Evolutionary conservation across 2,797 vertebrate genomes (phyloP).

Genomic region (Macropus fuliginosus): DNA sequence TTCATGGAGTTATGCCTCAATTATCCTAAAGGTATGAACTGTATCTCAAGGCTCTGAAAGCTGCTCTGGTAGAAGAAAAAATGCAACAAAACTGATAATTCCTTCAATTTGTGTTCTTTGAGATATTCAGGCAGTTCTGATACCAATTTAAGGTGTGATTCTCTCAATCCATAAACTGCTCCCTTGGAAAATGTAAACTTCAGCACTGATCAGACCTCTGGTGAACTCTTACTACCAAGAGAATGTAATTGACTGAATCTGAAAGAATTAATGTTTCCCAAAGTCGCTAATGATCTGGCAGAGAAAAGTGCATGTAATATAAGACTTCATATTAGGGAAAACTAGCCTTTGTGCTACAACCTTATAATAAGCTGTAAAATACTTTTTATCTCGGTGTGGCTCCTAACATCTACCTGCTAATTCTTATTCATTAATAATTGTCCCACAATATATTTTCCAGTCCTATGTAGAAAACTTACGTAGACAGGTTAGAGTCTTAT

Average conservation of each 20-base stretch:
- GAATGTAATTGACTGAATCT: neutral
- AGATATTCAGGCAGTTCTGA: neutral
- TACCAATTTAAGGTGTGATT: neutral
- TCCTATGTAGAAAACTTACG: neutral
- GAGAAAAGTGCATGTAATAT: neutral
- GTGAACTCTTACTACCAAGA: neutral
- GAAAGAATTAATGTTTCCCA: neutral
- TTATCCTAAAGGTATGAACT: neutral
- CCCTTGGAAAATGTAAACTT: neutral
- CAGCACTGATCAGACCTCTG: neutral
- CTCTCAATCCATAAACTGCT: neutral
- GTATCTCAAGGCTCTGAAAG: neutral
- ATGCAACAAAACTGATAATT: neutral
- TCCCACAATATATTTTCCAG: neutral
- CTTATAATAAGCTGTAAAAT: neutral
- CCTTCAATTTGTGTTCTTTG: neutral
- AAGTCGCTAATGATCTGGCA: neutral
- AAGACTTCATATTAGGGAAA: neutral
- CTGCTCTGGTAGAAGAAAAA: neutral
- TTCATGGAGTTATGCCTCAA: neutral
- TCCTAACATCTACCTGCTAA: neutral
- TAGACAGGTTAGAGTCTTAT: neutral
- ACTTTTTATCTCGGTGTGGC: neutral
- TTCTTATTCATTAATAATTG: neutral
- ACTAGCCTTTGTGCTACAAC: neutral